Percentiles rank a stretch among this genome's conserved stretches.
Conservation (phyloP, 2,113 vertebrate genomes). For the Lophura nycthemera region DNA sequence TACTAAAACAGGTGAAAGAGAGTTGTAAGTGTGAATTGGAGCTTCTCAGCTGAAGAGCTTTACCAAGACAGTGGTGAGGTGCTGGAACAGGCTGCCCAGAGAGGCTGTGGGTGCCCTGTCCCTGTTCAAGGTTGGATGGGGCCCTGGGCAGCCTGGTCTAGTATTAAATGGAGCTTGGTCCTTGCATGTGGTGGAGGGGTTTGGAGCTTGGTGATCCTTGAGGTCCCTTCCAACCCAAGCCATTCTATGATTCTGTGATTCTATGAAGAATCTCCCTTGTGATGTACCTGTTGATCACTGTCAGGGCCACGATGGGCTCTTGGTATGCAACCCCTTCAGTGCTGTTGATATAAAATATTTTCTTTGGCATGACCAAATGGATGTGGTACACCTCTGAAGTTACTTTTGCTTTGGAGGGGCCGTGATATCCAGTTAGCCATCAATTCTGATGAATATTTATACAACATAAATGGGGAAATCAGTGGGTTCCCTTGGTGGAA, state of each 20-base stretch:
- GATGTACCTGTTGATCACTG: not conserved
- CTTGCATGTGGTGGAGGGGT: no score
- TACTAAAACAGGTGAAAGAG: not conserved
- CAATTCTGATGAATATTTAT: constrained; percentile 68
- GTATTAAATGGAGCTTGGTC: no score
- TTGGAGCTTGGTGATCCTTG: no score
- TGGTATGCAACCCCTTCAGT: not conserved
- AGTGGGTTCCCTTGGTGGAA: constrained; percentile 60
- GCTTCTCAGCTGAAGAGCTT: not conserved
- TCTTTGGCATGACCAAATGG: fast-evolving
- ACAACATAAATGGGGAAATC: constrained; percentile 60
- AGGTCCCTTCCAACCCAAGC: no score
- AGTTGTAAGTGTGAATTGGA: not conserved
- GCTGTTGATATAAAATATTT: not conserved
- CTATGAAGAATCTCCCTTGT: not conserved
- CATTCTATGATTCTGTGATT: no score
- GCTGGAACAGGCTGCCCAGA: no score
- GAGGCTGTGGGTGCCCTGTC: no score
- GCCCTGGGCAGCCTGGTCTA: no score
- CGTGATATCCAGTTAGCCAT: constrained; percentile 46
- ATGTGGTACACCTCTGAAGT: not conserved
- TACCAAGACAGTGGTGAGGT: no score
- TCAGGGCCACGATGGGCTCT: not conserved
- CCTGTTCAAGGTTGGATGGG: no score
- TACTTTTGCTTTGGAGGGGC: not conserved